phyloP scores from a whole-genome alignment of 2,797 vertebrate species.

The Sebastes hubbsi region DNA sequence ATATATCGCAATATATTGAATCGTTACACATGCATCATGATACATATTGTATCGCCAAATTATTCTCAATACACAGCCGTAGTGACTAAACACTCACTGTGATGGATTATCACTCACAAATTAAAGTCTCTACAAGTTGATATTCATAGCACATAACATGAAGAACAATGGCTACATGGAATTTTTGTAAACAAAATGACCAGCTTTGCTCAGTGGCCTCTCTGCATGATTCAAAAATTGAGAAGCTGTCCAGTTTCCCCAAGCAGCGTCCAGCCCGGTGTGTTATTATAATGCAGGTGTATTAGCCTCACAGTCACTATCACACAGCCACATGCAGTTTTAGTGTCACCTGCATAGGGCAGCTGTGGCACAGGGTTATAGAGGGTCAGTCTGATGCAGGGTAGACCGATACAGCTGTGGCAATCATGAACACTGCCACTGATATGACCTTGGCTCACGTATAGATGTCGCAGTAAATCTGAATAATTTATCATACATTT shows the following conservation, averaged over 20 bases:
- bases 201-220: conserved; percentile 8
- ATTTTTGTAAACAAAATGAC: conserved; percentile 19
- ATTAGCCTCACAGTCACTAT: conserved; percentile 49
- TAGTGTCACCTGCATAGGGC: conserved; percentile 23
- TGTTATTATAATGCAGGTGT: conserved; percentile 39
- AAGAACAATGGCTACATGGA: not conserved
- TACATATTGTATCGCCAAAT: accelerated
- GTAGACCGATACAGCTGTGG: not conserved
- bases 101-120: conserved; percentile 12
- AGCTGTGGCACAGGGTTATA: conserved; percentile 4
- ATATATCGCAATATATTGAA: too few species aligned
- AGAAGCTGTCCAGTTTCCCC: conserved; percentile 5
- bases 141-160: not conserved
- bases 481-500: conserved; percentile 19
- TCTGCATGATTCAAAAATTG: conserved; percentile 21
- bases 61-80: accelerated
- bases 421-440: conserved; percentile 15
- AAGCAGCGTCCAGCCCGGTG: not conserved
- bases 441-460: conserved; percentile 4
- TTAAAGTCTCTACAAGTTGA: conserved; percentile 6
- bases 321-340: conserved; percentile 41
- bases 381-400: conserved; percentile 10
- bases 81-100: not conserved
- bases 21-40: too few species aligned
- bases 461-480: not conserved